These are phyloP conservation scores for Pseudomyrmex concolor DNA, from an alignment of 1,140 invertebrate species.

Conservation along the genomic window DNA sequence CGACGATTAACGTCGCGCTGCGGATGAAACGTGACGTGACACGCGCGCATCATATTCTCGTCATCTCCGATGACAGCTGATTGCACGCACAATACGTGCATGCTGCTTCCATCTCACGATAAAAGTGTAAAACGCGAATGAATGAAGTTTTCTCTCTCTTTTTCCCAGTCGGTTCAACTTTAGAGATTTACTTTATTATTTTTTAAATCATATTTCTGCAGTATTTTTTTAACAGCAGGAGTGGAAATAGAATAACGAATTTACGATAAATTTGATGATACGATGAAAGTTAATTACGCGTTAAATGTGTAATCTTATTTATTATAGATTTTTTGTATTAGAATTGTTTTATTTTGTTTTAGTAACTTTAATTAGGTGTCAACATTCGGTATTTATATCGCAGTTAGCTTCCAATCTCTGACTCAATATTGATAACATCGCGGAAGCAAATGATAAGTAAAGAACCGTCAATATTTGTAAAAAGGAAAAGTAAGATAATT, in stretches of 20 bases:
- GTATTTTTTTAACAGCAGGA: no score
- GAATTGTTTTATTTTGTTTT: no score
- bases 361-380: background rate
- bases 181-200: no score
- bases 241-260: no score
- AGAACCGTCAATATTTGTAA: no score
- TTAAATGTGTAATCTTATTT: no score
- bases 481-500: background rate
- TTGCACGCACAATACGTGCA: background rate
- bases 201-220: no score
- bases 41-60: background rate
- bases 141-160: no score
- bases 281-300: no score
- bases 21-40: background rate
- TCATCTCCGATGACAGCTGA: conserved; percentile 29
- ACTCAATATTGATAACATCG: background rate
- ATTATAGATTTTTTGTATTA: no score
- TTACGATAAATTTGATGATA: no score
- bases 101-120: background rate
- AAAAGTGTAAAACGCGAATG: background rate
- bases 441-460: no score
- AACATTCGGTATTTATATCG: background rate
- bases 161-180: background rate
- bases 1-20: background rate
- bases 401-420: background rate